phyloP scores from a whole-genome alignment of 2,797 vertebrate species.

The Crypturellus tataupa region DNA sequence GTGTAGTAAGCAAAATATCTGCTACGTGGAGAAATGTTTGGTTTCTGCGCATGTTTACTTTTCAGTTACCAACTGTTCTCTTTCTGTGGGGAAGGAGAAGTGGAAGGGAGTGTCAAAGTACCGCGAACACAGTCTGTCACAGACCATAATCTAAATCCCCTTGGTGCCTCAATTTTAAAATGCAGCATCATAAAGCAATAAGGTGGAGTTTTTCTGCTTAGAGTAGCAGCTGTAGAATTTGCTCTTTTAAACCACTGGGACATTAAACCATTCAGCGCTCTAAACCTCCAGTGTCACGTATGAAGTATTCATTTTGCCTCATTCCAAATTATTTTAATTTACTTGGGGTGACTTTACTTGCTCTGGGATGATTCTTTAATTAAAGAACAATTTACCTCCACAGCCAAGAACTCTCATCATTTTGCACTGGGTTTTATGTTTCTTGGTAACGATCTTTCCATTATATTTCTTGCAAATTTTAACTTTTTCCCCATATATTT shows the following conservation, averaged over 20 bases:
- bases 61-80: conserved; percentile 34
- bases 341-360: conserved; percentile 64
- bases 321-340: conserved; percentile 62
- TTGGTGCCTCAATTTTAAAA: conserved; percentile 45
- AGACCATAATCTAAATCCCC: conserved; percentile 48
- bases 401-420: background rate
- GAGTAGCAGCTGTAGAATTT: conserved; percentile 58
- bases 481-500: background rate
- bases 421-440: conserved; percentile 13
- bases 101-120: background rate
- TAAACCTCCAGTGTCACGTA: conserved; percentile 37
- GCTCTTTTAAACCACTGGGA: conserved; percentile 59
- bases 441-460: background rate
- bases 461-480: background rate
- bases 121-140: conserved; percentile 59
- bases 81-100: background rate
- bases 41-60: conserved; percentile 36
- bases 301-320: conserved; percentile 56
- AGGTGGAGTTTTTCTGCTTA: conserved; percentile 59
- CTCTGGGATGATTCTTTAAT: conserved; percentile 60
- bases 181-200: conserved; percentile 47
- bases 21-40: background rate
- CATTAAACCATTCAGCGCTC: conserved; percentile 37
- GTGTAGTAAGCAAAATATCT: background rate
- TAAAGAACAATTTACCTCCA: conserved; percentile 65